Conservation (phyloP, 2,797 vertebrate species). For the Anguilla marmorata region DNA sequence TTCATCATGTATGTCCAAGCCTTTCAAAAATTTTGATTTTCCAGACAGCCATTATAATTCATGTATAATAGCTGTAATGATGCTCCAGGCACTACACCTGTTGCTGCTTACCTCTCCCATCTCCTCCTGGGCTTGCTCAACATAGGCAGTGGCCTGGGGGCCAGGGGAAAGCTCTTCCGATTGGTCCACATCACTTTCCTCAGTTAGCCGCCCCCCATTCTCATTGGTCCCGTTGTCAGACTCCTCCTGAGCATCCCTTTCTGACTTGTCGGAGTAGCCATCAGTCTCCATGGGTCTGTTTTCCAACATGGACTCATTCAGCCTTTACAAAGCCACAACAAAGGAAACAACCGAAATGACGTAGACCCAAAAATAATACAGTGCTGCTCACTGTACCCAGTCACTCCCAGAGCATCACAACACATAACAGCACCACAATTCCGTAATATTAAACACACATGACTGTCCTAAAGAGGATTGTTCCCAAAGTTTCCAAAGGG, state of each 20-base stretch:
- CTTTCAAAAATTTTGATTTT: not conserved
- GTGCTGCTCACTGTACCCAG: not conserved
- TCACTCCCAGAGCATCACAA: not conserved
- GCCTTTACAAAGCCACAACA: constrained; percentile 59
- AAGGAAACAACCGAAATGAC: not conserved
- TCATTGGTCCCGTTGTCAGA: constrained; percentile 82
- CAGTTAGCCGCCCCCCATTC: constrained; percentile 78
- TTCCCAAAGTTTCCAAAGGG: too few relatives aligned
- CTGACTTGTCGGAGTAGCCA: constrained; percentile 88
- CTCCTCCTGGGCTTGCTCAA: constrained; percentile 88
- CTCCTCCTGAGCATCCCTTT: constrained; percentile 84
- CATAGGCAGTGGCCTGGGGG: constrained; percentile 82
- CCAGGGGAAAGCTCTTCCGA: constrained; percentile 77
- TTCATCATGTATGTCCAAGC: not conserved
- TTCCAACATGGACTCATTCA: constrained; percentile 77
- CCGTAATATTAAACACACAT: not conserved
- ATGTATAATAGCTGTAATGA: not conserved
- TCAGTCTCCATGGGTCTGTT: constrained; percentile 86
- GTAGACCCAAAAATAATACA: not conserved
- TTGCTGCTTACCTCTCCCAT: constrained; percentile 82
- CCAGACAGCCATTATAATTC: not conserved
- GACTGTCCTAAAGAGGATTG: too few relatives aligned
- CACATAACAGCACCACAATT: not conserved
- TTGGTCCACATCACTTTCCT: constrained; percentile 87
- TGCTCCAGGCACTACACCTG: not conserved